Evolutionary conservation across 2,797 vertebrate genomes (phyloP).

Genomic region (Calcarius lapponicus): DNA sequence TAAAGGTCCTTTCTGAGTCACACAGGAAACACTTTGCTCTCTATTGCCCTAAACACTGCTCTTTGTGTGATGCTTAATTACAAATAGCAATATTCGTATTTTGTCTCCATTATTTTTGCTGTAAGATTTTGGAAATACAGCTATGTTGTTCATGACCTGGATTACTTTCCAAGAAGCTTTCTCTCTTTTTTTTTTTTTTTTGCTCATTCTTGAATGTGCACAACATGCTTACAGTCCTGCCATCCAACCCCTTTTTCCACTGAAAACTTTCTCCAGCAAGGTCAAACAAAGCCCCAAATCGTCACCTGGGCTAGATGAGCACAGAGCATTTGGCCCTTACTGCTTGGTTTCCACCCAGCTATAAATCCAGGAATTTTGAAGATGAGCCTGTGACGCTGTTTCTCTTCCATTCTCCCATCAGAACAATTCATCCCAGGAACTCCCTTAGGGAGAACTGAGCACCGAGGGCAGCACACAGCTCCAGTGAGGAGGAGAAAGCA

Average conservation of each 20-base stretch:
- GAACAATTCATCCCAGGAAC: neutral
- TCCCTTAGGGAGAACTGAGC: neutral
- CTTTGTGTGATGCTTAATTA: neutral
- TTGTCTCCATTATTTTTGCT: neutral
- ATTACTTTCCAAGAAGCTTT: neutral
- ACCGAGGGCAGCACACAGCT: fast-evolving
- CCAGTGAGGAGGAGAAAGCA: neutral
- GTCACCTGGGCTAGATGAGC: neutral
- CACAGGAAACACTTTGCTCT: neutral
- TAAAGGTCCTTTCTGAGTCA: neutral
- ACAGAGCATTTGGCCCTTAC: neutral
- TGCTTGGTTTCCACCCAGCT: neutral
- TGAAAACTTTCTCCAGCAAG: neutral
- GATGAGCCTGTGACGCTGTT: neutral
- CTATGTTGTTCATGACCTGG: neutral
- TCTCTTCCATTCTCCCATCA: neutral
- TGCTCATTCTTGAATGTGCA: neutral
- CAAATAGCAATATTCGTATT: neutral
- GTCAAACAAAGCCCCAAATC: neutral
- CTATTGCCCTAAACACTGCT: neutral
- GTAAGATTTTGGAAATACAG: neutral
- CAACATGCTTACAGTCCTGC: neutral
- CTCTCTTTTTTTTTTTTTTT: neutral
- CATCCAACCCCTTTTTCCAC: neutral
- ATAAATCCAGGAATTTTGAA: neutral